These are phyloP conservation scores for Pseudomyrmex concolor DNA, from an alignment of 1,140 invertebrate genomes.

Conservation along the genomic window DNA sequence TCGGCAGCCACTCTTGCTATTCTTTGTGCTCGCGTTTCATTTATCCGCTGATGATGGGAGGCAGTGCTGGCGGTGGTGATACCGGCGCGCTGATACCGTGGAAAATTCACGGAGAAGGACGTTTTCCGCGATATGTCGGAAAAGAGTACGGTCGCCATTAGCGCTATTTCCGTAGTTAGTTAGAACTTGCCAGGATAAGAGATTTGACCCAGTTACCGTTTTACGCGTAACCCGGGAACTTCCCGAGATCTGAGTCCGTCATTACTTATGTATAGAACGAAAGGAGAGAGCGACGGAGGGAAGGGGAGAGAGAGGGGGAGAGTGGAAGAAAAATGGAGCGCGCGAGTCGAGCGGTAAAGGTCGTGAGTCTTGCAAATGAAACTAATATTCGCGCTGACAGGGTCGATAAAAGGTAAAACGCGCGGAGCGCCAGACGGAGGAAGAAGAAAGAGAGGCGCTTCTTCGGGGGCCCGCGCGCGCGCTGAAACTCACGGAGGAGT, in stretches of 20 bases:
- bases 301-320: background rate
- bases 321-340: conserved; percentile 45
- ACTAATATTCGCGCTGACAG: conserved; percentile 73
- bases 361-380: conserved; percentile 75
- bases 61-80: background rate
- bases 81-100: background rate
- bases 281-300: background rate
- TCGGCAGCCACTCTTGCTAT: conserved; percentile 22
- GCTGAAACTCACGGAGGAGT: conserved; percentile 42
- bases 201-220: conserved; percentile 42
- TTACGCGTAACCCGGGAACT: conserved; percentile 27
- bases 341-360: conserved; percentile 48
- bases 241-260: conserved; percentile 24
- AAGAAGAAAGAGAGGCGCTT: background rate
- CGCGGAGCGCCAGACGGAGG: background rate
- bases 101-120: conserved; percentile 12
- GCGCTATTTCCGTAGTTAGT: conserved; percentile 32
- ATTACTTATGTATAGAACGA: conserved; percentile 59
- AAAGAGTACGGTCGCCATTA: conserved; percentile 28
- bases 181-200: conserved; percentile 52
- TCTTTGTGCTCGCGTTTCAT: conserved; percentile 42
- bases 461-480: conserved; percentile 16
- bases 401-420: conserved; percentile 42
- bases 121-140: conserved; percentile 36
- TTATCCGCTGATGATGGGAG: conserved; percentile 16